phyloP scores from a whole-genome alignment of 2,888 invertebrate species.

The Schrankia costaestrigalis region DNA sequence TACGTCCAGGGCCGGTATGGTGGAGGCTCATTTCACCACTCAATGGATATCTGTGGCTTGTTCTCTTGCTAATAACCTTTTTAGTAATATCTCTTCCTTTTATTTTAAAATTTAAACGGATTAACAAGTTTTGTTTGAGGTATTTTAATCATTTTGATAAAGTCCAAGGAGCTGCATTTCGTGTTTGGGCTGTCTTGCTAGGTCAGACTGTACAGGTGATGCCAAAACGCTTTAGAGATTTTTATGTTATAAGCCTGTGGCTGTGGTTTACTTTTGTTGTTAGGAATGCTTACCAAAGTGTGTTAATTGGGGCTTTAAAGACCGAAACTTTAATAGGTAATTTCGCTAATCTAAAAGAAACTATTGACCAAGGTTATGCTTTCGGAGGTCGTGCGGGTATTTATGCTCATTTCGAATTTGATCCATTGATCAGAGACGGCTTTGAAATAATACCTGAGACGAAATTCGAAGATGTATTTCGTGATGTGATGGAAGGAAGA shows the following conservation, averaged over 20 bases:
- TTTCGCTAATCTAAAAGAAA: slow-evolving; percentile 50
- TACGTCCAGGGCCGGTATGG: slow-evolving; percentile 48
- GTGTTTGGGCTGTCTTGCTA: slow-evolving; percentile 58
- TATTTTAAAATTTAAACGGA: slow-evolving; percentile 39
- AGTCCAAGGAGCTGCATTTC: slow-evolving; percentile 46
- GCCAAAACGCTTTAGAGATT: slow-evolving; percentile 58
- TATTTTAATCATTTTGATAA: slow-evolving; percentile 49
- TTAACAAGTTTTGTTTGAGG: slow-evolving; percentile 43
- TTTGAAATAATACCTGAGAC: slow-evolving; percentile 51
- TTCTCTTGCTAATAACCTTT: slow-evolving; percentile 45
- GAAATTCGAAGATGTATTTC: slow-evolving; percentile 50
- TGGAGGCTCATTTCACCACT: slow-evolving; percentile 58
- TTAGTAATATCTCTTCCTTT: slow-evolving; percentile 52
- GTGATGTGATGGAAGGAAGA: slow-evolving; percentile 46
- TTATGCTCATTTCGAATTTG: slow-evolving; percentile 55
- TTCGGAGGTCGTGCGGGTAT: slow-evolving; percentile 58
- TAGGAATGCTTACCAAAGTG: slow-evolving; percentile 62
- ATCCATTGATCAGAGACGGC: slow-evolving; percentile 45
- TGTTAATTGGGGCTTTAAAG: slow-evolving; percentile 60
- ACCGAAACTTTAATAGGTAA: slow-evolving; percentile 51
- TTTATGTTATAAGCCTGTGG: slow-evolving; percentile 59
- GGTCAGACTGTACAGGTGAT: slow-evolving; percentile 55
- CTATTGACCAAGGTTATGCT: slow-evolving; percentile 45
- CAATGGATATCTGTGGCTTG: slow-evolving; percentile 58
- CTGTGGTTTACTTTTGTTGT: slow-evolving; percentile 65